These are phyloP conservation scores for Cherax quadricarinatus DNA, from an alignment of 1,140 invertebrate genomes.

Conservation along the genomic window DNA sequence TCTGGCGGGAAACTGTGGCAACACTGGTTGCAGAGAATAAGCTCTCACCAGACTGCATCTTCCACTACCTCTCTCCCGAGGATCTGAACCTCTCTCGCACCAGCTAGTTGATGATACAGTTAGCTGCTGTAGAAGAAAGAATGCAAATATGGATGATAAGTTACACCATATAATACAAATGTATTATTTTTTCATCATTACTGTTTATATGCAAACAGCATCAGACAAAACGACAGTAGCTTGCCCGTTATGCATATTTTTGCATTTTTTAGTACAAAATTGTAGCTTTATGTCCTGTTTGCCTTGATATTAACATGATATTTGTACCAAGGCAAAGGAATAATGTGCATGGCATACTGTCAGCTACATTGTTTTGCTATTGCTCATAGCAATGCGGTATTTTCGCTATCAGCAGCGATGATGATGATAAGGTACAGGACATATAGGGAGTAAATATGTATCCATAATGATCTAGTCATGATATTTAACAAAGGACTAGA, in stretches of 20 bases:
- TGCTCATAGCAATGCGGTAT: conserved; percentile 3
- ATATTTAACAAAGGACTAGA: not conserved
- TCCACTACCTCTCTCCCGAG: conserved; percentile 62
- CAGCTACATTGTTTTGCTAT: not conserved
- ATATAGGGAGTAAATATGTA: conserved; percentile 3
- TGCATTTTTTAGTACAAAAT: conserved; percentile 9
- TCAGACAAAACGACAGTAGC: not conserved
- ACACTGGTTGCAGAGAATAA: conserved; percentile 63
- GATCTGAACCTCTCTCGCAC: conserved; percentile 48
- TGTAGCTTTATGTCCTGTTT: conserved; percentile 17
- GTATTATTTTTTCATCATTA: conserved; percentile 10
- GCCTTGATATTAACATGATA: not conserved
- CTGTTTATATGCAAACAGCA: not conserved
- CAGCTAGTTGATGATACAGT: conserved; percentile 39
- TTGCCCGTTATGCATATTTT: not conserved
- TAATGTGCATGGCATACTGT: not conserved
- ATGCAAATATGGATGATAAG: conserved; percentile 14
- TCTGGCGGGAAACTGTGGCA: conserved; percentile 65
- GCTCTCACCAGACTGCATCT: conserved; percentile 61
- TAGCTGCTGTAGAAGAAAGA: conserved; percentile 1
- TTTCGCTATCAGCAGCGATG: not conserved
- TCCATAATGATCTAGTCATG: conserved; percentile 11
- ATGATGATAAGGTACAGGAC: not conserved
- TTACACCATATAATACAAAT: not conserved
- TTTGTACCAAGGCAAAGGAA: not conserved